Conservation (phyloP, 2,797 vertebrate species). For the Odontamblyopus rebecca region DNA sequence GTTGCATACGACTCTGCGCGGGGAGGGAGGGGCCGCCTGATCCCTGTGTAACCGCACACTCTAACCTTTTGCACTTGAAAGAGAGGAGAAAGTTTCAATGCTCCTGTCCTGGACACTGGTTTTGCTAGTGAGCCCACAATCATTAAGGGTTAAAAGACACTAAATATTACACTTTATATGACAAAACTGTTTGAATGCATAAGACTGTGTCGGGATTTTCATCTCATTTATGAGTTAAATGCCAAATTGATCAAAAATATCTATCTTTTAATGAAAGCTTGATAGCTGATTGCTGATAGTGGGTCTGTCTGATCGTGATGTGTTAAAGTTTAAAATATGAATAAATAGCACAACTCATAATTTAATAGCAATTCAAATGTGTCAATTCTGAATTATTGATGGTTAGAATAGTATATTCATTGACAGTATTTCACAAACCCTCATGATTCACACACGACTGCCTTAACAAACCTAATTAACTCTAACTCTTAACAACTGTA, state of each 20-base stretch:
- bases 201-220: neutral
- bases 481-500: neutral
- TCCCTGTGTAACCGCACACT: constrained; percentile 20
- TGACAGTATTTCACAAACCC: no score
- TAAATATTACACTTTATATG: neutral
- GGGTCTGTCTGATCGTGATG: neutral
- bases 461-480: neutral
- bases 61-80: constrained; percentile 50
- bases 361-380: neutral
- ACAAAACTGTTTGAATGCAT: neutral
- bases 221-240: neutral
- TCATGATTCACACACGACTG: no score
- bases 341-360: neutral
- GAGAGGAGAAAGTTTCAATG: constrained; percentile 2
- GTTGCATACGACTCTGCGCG: constrained; percentile 53
- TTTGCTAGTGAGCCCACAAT: neutral
- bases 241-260: neutral
- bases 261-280: no score
- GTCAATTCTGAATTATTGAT: neutral
- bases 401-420: neutral
- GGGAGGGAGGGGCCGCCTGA: constrained; percentile 36
- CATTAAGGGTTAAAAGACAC: neutral
- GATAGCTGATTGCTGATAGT: no score
- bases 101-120: neutral
- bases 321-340: neutral